Conservation (phyloP, 1,140 invertebrate species). For the Drosophila willistoni region DNA sequence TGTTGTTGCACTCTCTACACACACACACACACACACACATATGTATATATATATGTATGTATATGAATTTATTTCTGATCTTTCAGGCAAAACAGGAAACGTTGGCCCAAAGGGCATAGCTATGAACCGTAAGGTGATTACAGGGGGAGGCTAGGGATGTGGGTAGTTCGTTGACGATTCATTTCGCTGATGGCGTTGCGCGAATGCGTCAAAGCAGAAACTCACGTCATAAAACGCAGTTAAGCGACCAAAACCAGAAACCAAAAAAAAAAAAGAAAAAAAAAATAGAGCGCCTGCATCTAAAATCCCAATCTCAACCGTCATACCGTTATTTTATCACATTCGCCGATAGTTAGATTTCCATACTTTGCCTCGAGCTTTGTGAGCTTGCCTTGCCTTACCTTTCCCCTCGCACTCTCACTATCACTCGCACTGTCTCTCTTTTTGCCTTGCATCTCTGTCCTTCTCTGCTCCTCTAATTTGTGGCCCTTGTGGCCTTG, state of each 20-base stretch:
- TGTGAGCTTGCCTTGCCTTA: neutral
- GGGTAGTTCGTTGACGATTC: neutral
- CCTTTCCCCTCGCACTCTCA: neutral
- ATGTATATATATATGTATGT: no score
- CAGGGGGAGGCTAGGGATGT: neutral
- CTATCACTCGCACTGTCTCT: neutral
- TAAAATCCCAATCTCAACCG: neutral
- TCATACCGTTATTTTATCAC: neutral
- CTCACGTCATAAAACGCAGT: constrained; percentile 64
- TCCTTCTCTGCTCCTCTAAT: neutral
- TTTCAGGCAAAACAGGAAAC: constrained; percentile 67
- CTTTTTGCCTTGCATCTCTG: neutral
- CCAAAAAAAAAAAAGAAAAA: neutral
- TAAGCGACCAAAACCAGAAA: neutral
- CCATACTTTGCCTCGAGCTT: neutral
- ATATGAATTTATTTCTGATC: constrained; percentile 51
- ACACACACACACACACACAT: no score
- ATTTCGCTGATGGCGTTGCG: neutral
- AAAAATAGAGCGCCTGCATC: constrained; percentile 4
- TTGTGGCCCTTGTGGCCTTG: constrained; percentile 50
- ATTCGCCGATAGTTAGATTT: constrained; percentile 2
- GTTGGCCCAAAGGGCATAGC: constrained; percentile 8
- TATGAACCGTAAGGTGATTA: neutral
- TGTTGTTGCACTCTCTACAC: constrained; percentile 15
- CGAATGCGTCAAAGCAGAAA: constrained; percentile 67